phyloP scores from a whole-genome alignment of 1,140 invertebrate species.

The Condylostylus longicornis region DNA sequence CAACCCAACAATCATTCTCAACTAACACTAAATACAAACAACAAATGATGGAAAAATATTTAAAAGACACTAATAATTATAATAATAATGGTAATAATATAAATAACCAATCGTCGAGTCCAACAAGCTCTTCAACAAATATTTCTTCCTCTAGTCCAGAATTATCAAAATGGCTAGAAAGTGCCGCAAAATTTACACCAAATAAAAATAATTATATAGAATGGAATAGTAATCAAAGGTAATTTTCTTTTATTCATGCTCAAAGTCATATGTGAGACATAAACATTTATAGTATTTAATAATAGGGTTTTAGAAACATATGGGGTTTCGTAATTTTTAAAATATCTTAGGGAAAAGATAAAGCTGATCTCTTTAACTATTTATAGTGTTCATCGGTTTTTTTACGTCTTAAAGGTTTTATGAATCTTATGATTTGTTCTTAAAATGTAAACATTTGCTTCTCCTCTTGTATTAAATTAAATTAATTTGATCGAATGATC shows the following conservation, averaged over 20 bases:
- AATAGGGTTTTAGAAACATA: too few relatives aligned
- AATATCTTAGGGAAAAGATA: too few relatives aligned
- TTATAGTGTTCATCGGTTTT: too few relatives aligned
- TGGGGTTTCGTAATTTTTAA: too few relatives aligned
- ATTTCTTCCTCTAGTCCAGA: conserved; percentile 17
- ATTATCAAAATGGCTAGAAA: conserved; percentile 52
- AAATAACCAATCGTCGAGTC: conserved; percentile 3
- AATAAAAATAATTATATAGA: conserved; percentile 48
- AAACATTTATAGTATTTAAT: background rate
- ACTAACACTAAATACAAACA: conserved; percentile 35
- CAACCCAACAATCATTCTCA: too few relatives aligned
- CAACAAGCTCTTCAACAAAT: conserved; percentile 2
- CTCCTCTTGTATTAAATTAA: too few relatives aligned
- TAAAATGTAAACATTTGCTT: conserved; percentile 5
- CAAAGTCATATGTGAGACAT: background rate
- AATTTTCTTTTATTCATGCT: conserved; percentile 1
- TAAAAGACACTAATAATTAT: conserved; percentile 32
- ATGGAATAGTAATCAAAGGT: conserved; percentile 37
- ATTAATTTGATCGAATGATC: too few relatives aligned
- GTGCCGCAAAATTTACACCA: conserved; percentile 47
- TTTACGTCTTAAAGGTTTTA: background rate
- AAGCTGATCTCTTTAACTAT: too few relatives aligned
- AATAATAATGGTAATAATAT: conserved; percentile 19
- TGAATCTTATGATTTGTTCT: background rate
- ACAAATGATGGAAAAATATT: conserved; percentile 42